Percentiles rank a stretch among this genome's conserved stretches.
These are phyloP conservation scores for Belonocnema kinseyi DNA, from an alignment of 1,140 invertebrate genomes.

Conservation along the genomic window DNA sequence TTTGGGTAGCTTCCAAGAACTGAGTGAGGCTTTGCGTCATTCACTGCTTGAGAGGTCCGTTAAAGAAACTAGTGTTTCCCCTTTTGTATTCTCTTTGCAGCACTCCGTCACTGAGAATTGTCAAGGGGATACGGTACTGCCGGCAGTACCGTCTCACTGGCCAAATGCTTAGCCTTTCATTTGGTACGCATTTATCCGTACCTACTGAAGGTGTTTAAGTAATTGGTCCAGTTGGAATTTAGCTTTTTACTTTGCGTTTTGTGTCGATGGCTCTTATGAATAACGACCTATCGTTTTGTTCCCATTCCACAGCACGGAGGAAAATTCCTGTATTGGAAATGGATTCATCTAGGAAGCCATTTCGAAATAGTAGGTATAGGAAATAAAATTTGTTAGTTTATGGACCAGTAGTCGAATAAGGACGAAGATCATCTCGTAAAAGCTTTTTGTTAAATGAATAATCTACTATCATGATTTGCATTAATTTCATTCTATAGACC, in stretches of 20 bases:
- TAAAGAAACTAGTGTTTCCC: slow-evolving; percentile 1
- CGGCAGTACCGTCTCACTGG: slow-evolving; percentile 9
- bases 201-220: slow-evolving; percentile 6
- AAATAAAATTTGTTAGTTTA: slow-evolving; percentile 27
- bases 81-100: slow-evolving; percentile 22
- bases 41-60: slow-evolving; percentile 25
- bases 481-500: background rate
- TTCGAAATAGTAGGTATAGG: background rate
- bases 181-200: slow-evolving; percentile 15
- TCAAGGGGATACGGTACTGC: background rate
- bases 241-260: background rate
- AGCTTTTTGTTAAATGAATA: slow-evolving; percentile 10
- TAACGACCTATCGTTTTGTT: slow-evolving; percentile 28
- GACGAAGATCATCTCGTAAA: background rate
- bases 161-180: slow-evolving; percentile 21
- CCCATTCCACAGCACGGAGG: background rate
- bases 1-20: slow-evolving; percentile 23
- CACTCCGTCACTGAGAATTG: slow-evolving; percentile 17
- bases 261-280: slow-evolving; percentile 8
- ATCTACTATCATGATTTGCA: background rate
- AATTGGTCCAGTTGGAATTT: slow-evolving; percentile 13
- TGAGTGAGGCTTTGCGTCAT: slow-evolving; percentile 26
- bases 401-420: background rate
- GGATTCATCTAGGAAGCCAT: slow-evolving; percentile 24
- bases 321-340: slow-evolving; percentile 23